phyloP scores from a whole-genome alignment of 2,797 vertebrate genomes.

The Pseudopleuronectes americanus region DNA sequence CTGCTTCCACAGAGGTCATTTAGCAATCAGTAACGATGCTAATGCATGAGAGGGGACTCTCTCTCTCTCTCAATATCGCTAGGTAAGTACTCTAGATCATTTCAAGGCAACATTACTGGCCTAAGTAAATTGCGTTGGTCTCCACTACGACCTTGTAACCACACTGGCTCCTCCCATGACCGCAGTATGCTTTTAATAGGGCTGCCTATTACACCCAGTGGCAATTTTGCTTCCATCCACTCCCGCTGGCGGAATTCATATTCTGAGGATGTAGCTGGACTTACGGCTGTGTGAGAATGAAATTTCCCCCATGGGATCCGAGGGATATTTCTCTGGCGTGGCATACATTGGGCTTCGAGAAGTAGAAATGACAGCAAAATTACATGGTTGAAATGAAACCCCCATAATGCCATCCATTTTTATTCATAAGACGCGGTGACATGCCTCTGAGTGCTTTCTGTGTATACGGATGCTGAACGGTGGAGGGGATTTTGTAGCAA shows the following conservation, averaged over 20 bases:
- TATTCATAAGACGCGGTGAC: slow-evolving; percentile 70
- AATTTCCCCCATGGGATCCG: slow-evolving; percentile 72
- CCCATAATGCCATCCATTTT: slow-evolving; percentile 73
- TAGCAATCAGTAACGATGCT: slow-evolving; percentile 53
- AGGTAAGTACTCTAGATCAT: slow-evolving; percentile 38
- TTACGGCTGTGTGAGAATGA: slow-evolving; percentile 67
- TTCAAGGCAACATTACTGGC: slow-evolving; percentile 40
- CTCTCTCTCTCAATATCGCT: slow-evolving; percentile 21
- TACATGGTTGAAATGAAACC: slow-evolving; percentile 74
- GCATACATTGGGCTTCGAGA: slow-evolving; percentile 46
- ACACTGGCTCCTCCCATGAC: slow-evolving; percentile 58
- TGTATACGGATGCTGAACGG: slow-evolving; percentile 40
- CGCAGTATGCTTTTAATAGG: slow-evolving; percentile 71
- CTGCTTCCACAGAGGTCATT: slow-evolving; percentile 41
- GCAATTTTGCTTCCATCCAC: slow-evolving; percentile 65
- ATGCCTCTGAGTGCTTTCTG: slow-evolving; percentile 59
- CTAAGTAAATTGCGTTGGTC: slow-evolving; percentile 55
- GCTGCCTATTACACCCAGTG: slow-evolving; percentile 52
- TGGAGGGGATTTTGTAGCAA: slow-evolving; percentile 51
- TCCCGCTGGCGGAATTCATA: slow-evolving; percentile 61
- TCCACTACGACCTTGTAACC: slow-evolving; percentile 63
- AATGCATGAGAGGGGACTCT: slow-evolving; percentile 35
- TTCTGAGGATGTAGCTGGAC: slow-evolving; percentile 65
- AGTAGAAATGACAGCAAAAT: slow-evolving; percentile 73
- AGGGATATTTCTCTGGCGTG: slow-evolving; percentile 69